Evolutionary conservation across 2,888 invertebrate species (phyloP), one percentile per base, ranked within the genome.

Genomic region (Lordiphosa fenestrarum): DNA sequence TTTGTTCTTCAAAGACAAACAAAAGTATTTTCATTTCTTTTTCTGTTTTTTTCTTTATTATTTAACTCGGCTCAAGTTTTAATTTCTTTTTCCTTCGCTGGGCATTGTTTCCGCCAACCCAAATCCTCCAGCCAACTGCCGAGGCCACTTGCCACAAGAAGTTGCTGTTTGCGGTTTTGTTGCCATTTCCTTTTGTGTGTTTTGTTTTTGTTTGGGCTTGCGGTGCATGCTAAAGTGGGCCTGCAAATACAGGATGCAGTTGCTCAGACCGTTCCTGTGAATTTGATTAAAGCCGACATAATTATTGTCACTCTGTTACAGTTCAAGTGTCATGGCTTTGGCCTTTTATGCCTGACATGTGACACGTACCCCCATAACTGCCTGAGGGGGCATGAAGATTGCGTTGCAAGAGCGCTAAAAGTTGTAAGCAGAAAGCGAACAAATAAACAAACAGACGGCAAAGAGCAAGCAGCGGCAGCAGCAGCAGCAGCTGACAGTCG

Each of bases 191-290:
- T 51, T 60, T 71, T 73, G 70, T 69, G 73, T 69, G 44, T 39
- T 35, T 52, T 52, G 10, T 64, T 53, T 56, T 59, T 61, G 48
- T 48, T 48, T 48, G 60, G 15, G 38, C 41, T 52, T 71, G 73
- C 56, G 72, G 80, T 47, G 70, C 76, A 76, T 80, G 73, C 57
- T 76, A 73, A 74, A 77, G 76, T 76, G 76, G 76, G 67, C 42
- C 47, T 40, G 41, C 66, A 49, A 48, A 38, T 41, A 15, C 53
- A 62, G 58, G 41, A 52, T 51, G 39, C 39, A 44, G 13, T 39
- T 21, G 30, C 38, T 12, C 41, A 37, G 56, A 41, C 55, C 53
- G 58, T 58, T 55, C 55, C 60, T 67, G 68, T 46, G 66, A 75
- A 77, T 75, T 75, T 75, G 78, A 75, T 75, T 75, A 77, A 71